Base-by-base conservation (phyloP, 2,888 invertebrate species). In the Netelia fuscicornis region DNA sequence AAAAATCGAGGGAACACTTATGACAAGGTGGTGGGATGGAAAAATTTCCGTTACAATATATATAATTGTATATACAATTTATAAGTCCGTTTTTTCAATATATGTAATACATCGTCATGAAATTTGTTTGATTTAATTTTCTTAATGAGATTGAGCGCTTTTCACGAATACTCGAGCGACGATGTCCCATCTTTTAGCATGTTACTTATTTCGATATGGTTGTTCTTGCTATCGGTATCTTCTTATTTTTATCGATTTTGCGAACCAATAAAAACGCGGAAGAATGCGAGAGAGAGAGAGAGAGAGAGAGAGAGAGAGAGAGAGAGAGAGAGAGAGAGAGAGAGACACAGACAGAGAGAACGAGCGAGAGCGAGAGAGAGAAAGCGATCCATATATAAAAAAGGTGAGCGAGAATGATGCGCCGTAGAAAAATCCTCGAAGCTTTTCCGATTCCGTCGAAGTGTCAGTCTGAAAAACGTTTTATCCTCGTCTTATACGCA, bases 391-490 rank as follows among this genome's bases (percentile, higher is more conserved):
- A 13, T 44, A 54, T 65, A 67, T 60, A 17, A 30, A 30, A 64
- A 64, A 44, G 60, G 30, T 8, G 62, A 62, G 48, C 23, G 68
- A 78, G 60, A 30, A 30, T 30, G 30, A 78, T 62, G 68, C 9
- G 67, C 65, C 11, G 52, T 52, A 60, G 71, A 71, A 82, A 82
- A 82, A 82, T 71, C 58, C 58, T 17, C 6, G 82, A 82, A 70
- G 71, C 71, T 71, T 65, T 60, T 82, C 48, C 72, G 81, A 81
- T 75, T 62, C 75, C 62, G 68, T 75, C 81, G 37, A 81, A 81
- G 75, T 81, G 82, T 60, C 77, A 77, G 65, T 52, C 52, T 37
- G 13, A 71, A 17, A 71, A 77, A 52, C 76, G 71, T 72, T 82
- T 77, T 77, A 71, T 77, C 25, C 65, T 17, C 71, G 65, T 70